Evolutionary conservation across 2,888 invertebrate species (phyloP).

Genomic region (Xestia sexstrigata): DNA sequence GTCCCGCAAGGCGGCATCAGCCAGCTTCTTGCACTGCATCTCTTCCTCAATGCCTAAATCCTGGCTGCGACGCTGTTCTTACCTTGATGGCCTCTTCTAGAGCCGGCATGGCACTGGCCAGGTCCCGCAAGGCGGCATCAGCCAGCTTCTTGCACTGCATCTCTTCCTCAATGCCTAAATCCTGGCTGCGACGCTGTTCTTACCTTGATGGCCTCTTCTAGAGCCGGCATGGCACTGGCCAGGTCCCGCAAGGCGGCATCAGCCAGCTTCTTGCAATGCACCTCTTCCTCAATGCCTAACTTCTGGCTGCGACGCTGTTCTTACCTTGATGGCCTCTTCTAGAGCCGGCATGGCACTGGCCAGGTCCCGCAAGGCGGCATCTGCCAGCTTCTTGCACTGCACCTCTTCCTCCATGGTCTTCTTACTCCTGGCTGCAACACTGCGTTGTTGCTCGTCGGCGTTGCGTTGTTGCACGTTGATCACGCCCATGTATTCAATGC

Average conservation of each 20-base stretch:
- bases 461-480: slow-evolving; percentile 95
- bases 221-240: slow-evolving; percentile 67
- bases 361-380: slow-evolving; percentile 95
- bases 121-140: no score
- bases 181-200: no score
- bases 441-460: slow-evolving; percentile 95
- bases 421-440: slow-evolving; percentile 92
- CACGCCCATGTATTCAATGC: slow-evolving; percentile 95
- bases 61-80: no score
- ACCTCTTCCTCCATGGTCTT: slow-evolving; percentile 91
- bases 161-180: no score
- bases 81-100: no score
- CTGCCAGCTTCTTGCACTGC: slow-evolving; percentile 95
- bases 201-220: no score
- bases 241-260: slow-evolving; percentile 95
- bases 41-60: no score
- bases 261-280: slow-evolving; percentile 95
- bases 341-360: slow-evolving; percentile 96
- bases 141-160: no score
- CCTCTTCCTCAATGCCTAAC: slow-evolving; percentile 88
- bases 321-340: slow-evolving; percentile 93
- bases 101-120: no score
- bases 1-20: no score
- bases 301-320: slow-evolving; percentile 92
- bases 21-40: no score